Base-by-base conservation (phyloP, 2,888 invertebrate species). In the Patella depressa region DNA sequence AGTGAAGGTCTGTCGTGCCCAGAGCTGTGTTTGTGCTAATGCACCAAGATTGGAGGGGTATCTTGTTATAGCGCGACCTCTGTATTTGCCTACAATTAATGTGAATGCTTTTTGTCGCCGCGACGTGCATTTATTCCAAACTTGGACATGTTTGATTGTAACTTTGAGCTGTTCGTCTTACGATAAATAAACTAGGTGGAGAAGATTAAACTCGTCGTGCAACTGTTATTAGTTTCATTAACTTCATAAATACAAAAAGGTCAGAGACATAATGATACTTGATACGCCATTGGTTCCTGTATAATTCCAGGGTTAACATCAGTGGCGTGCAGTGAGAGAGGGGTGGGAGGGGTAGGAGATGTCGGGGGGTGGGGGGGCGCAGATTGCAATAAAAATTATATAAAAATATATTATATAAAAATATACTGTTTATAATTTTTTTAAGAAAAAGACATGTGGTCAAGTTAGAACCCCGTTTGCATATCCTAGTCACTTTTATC, bases 241-340 rank as follows among this genome's bases (percentile, higher is more conserved):
- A 65, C 65, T 65, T 65, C 19, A 65, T 65, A 65, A 65, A 65
- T 65, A 65, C 65, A 65, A 24, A 65, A 65, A 65, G 65, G 65
- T 24, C 65, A 65, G 12, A 45, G 45, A 45, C 9, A 45, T 45
- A 9, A 45, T 45, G 45, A 45, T 45, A 45, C 45, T 45, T 45
- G 45, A 45, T 45, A 45, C 7, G 45, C 9, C 9, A 45, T 45
- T 45, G 45, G 45, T 45, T 7, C 45, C 45, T 45, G 45, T 45
- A 9, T 45, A 45, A 45, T 45, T 45, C 45, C 45, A 9, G 9
- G 45, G 45, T 45, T 45, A 9, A 45, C 45, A 45, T 45, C 45
- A 9, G 7, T 45, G 9, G 9, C 45, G 45, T 45, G 45, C 45
- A 34, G 34, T 5, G 34, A 9, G 45, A 45, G 45, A 45, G 45